Evolutionary conservation across 2,888 invertebrate species (phyloP).

Genomic region (Volucella inflata): DNA sequence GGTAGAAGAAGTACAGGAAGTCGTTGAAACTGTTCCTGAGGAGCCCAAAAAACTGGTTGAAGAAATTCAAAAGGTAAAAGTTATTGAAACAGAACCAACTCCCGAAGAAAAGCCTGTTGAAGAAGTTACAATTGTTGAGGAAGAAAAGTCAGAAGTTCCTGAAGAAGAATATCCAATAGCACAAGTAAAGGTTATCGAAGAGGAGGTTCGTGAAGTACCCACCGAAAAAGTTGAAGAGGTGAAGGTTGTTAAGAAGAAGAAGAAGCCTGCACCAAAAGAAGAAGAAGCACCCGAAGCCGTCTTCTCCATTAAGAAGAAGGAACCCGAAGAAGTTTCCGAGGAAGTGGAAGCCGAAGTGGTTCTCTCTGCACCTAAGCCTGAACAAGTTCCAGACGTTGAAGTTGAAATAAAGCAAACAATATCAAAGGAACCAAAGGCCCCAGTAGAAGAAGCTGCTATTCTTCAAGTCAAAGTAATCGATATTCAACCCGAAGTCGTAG

Average conservation of each 20-base stretch:
- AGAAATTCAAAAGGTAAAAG: constrained; percentile 55
- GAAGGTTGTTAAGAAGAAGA: constrained; percentile 76
- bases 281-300: constrained; percentile 77
- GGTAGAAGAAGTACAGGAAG: constrained; percentile 65
- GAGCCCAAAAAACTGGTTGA: constrained; percentile 52
- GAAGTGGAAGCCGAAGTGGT: constrained; percentile 68
- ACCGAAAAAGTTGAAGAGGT: constrained; percentile 75
- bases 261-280: constrained; percentile 62
- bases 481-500: constrained; percentile 76
- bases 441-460: constrained; percentile 75
- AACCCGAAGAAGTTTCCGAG: constrained; percentile 74
- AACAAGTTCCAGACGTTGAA: constrained; percentile 53
- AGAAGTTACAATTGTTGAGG: constrained; percentile 46
- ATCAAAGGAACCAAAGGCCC: constrained; percentile 44
- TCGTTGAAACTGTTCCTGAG: constrained; percentile 57
- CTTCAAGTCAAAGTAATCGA: constrained; percentile 80
- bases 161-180: constrained; percentile 52
- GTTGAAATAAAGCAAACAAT: constrained; percentile 52
- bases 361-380: constrained; percentile 59
- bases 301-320: constrained; percentile 78
- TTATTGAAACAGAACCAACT: constrained; percentile 62
- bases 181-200: constrained; percentile 64
- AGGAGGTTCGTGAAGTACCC: constrained; percentile 64
- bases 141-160: constrained; percentile 37
- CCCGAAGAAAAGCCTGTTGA: constrained; percentile 51